A percentile compares a stretch with the other conserved stretches of the same genome.
These are phyloP conservation scores for Tipula helvola DNA, from an alignment of 2,888 invertebrate species.

Conservation along the genomic window DNA sequence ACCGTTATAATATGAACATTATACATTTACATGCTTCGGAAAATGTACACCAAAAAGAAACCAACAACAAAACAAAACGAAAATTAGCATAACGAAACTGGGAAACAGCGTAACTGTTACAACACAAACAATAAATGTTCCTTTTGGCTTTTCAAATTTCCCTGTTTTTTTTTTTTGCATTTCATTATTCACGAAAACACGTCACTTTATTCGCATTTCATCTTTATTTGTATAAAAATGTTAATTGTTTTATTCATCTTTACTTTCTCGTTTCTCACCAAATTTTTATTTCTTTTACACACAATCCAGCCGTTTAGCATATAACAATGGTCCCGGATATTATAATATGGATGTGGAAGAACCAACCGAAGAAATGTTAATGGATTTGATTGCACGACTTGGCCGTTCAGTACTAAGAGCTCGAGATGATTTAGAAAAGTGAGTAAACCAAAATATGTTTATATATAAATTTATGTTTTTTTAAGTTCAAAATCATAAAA, in stretches of 20 bases:
- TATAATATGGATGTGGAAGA: conserved; percentile 47
- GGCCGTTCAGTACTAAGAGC: conserved; percentile 63
- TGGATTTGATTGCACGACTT: conserved; percentile 63
- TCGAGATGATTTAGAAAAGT: conserved; percentile 70
- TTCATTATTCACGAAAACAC: neutral
- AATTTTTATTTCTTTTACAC: neutral
- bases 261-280: neutral
- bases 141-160: neutral
- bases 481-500: neutral
- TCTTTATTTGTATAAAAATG: neutral
- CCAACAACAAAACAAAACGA: neutral
- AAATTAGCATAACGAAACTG: neutral
- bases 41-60: neutral
- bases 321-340: neutral
- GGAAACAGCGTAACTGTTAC: neutral
- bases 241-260: neutral
- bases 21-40: neutral
- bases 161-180: neutral
- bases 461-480: neutral
- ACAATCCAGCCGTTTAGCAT: neutral
- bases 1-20: neutral
- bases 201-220: neutral
- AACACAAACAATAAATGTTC: neutral
- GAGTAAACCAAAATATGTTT: conserved; percentile 30
- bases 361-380: conserved; percentile 58